These are phyloP conservation scores for Chorisops tibialis DNA, from an alignment of 2,888 invertebrate species.

Conservation along the genomic window DNA sequence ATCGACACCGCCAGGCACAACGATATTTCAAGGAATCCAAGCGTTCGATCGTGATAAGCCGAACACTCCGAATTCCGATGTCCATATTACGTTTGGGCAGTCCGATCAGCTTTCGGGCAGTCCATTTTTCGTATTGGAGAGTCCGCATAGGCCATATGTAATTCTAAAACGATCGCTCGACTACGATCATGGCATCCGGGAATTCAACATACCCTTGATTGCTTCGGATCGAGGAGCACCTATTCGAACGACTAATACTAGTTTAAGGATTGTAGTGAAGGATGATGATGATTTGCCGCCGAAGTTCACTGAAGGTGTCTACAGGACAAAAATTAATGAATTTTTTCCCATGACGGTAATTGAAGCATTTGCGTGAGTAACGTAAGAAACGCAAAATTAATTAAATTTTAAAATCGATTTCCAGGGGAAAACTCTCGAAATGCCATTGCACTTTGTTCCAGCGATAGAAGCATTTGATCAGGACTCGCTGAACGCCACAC, in stretches of 20 bases:
- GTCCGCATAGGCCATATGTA: constrained; percentile 73
- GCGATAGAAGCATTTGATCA: constrained; percentile 77
- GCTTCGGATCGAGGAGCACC: constrained; percentile 83
- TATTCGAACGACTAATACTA: constrained; percentile 67
- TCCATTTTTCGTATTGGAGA: constrained; percentile 67
- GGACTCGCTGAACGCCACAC: constrained; percentile 71
- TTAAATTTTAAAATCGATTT: constrained; percentile 32
- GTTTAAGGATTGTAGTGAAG: constrained; percentile 65
- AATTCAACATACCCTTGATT: constrained; percentile 69
- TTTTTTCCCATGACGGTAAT: constrained; percentile 76
- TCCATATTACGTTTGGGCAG: constrained; percentile 77
- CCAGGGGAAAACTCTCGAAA: constrained; percentile 69
- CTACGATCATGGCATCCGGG: constrained; percentile 75
- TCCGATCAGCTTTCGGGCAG: constrained; percentile 45
- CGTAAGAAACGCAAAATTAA: not conserved
- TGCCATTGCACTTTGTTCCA: constrained; percentile 66
- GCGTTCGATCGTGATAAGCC: constrained; percentile 83
- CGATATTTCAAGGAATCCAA: constrained; percentile 75
- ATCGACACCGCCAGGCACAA: constrained; percentile 71
- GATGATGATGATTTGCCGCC: constrained; percentile 82
- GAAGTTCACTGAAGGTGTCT: constrained; percentile 76
- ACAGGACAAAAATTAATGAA: constrained; percentile 76
- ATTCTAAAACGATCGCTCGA: constrained; percentile 71
- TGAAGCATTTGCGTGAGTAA: constrained; percentile 28
- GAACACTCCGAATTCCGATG: constrained; percentile 82